Conservation (phyloP, 2,888 invertebrate genomes). For the Heteromyza rotundicornis region DNA sequence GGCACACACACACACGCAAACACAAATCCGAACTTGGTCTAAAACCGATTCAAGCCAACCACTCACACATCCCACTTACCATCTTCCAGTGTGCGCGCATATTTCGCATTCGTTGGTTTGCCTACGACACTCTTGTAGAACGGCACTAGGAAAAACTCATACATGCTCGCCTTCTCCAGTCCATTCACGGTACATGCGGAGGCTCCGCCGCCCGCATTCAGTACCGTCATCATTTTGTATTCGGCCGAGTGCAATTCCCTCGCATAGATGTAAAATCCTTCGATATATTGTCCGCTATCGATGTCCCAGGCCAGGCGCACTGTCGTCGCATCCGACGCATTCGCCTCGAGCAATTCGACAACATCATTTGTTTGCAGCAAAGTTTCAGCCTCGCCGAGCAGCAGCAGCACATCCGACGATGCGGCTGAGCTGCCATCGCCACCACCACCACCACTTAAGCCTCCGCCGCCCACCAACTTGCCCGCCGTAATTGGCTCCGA, state of each 20-base stretch:
- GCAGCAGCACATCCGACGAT: constrained; percentile 45
- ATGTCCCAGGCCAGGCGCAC: constrained; percentile 87
- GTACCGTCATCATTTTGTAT: constrained; percentile 79
- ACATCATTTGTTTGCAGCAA: constrained; percentile 75
- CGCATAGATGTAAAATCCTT: constrained; percentile 83
- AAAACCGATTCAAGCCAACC: not conserved
- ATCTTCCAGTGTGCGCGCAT: constrained; percentile 82
- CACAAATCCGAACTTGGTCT: too few relatives aligned
- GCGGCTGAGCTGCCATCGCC: constrained; percentile 37
- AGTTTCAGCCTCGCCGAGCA: constrained; percentile 71
- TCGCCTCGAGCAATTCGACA: constrained; percentile 81
- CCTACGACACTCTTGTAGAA: constrained; percentile 89
- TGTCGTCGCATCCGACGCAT: constrained; percentile 82
- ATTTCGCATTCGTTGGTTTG: constrained; percentile 82
- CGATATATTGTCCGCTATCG: constrained; percentile 77
- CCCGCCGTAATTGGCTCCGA: constrained; percentile 77
- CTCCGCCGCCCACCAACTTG: constrained; percentile 41
- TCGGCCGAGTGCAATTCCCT: constrained; percentile 65
- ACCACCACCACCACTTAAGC: constrained; percentile 29
- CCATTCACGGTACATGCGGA: constrained; percentile 79
- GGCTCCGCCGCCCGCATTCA: constrained; percentile 75
- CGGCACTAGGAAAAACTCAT: constrained; percentile 91
- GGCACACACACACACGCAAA: too few relatives aligned
- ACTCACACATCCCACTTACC: constrained; percentile 67
- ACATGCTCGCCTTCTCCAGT: constrained; percentile 81